Conservation (phyloP, 1,140 invertebrate species). For the Drepana arcuata region DNA sequence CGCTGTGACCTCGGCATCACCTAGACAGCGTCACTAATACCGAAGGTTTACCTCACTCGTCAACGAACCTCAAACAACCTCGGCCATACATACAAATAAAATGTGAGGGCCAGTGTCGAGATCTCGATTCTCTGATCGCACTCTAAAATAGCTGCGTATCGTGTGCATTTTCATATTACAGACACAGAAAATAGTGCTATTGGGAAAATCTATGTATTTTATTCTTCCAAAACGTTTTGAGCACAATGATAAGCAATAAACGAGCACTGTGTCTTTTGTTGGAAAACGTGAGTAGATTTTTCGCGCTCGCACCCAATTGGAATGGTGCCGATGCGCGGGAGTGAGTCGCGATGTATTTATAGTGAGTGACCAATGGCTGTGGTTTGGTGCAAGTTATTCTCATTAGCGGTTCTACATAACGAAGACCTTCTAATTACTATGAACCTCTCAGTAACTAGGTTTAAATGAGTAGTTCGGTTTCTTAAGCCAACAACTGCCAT, state of each 20-base stretch:
- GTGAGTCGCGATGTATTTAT: slow-evolving; percentile 38
- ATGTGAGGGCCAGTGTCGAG: slow-evolving; percentile 15
- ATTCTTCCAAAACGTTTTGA: too few relatives aligned
- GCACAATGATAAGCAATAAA: too few relatives aligned
- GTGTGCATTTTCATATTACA: neutral
- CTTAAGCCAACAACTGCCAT: too few relatives aligned
- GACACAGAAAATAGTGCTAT: slow-evolving; percentile 11
- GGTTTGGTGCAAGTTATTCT: slow-evolving; percentile 6
- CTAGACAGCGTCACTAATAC: too few relatives aligned
- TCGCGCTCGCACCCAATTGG: slow-evolving; percentile 19
- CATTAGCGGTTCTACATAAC: too few relatives aligned
- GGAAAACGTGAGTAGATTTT: slow-evolving; percentile 16
- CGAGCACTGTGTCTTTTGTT: slow-evolving; percentile 12
- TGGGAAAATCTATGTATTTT: too few relatives aligned
- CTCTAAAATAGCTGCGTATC: slow-evolving; percentile 10
- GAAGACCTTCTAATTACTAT: too few relatives aligned
- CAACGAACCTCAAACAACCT: too few relatives aligned
- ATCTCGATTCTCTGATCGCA: slow-evolving; percentile 4
- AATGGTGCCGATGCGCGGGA: slow-evolving; percentile 31
- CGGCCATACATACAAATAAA: slow-evolving; percentile 11
- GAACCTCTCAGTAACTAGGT: too few relatives aligned
- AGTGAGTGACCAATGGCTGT: slow-evolving; percentile 19
- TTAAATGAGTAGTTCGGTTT: too few relatives aligned
- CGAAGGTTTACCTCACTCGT: too few relatives aligned
- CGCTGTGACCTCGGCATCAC: too few relatives aligned